These are phyloP conservation scores for Diaperis boleti DNA, from an alignment of 2,888 invertebrate genomes.

Conservation along the genomic window DNA sequence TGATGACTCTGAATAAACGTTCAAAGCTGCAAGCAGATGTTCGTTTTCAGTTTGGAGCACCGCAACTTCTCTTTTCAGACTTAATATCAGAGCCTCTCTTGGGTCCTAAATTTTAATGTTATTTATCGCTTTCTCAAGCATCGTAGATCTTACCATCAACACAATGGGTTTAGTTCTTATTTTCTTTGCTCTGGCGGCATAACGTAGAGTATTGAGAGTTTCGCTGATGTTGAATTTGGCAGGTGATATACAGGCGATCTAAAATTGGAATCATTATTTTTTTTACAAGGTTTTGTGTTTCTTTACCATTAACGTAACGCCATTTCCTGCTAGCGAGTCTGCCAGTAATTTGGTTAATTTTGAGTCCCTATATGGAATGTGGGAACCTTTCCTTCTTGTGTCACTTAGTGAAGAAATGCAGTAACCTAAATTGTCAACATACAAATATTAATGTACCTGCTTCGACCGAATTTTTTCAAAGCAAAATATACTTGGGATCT, in stretches of 20 bases:
- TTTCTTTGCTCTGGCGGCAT: constrained; percentile 92
- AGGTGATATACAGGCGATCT: constrained; percentile 96
- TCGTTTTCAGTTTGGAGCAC: constrained; percentile 90
- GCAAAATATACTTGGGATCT: too few relatives aligned
- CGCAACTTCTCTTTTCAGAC: constrained; percentile 88
- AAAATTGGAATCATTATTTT: constrained; percentile 51
- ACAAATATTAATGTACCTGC: too few relatives aligned
- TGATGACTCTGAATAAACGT: constrained; percentile 72
- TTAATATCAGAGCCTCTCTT: constrained; percentile 89
- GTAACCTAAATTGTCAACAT: too few relatives aligned
- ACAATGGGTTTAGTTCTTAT: constrained; percentile 94
- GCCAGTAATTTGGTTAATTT: constrained; percentile 93
- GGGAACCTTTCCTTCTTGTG: constrained; percentile 80
- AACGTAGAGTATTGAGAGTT: constrained; percentile 90
- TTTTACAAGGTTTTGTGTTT: constrained; percentile 6
- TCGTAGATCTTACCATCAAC: constrained; percentile 79
- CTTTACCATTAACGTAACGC: constrained; percentile 92
- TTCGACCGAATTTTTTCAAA: too few relatives aligned
- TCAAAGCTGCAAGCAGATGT: constrained; percentile 82
- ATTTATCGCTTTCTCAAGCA: constrained; percentile 1
- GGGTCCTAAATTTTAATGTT: constrained; percentile 77
- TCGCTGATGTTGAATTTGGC: constrained; percentile 87
- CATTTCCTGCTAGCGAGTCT: constrained; percentile 93
- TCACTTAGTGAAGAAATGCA: constrained; percentile 94
- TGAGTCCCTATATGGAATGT: constrained; percentile 95